A percentile compares a stretch with the other conserved stretches of the same genome.
Evolutionary conservation across 30 jellyfish, hydroid and myxozoan species (phyloP).

Genomic region (Calvadosia cruxmelitensis): DNA sequence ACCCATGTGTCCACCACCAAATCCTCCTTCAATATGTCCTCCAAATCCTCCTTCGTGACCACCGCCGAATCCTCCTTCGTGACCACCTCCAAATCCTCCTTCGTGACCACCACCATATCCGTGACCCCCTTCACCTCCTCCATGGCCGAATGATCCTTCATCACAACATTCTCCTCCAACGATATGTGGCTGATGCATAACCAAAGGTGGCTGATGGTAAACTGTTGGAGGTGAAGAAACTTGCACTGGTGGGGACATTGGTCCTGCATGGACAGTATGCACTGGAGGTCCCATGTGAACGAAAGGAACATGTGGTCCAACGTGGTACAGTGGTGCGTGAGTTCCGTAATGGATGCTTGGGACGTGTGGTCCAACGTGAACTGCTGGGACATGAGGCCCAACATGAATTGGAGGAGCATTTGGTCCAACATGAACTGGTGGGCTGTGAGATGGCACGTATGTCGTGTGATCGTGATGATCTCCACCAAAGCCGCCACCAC

Average conservation of each 20-base stretch:
- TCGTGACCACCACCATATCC: conserved; percentile 38
- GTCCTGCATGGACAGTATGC: conserved; percentile 91
- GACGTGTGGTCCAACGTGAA: conserved; percentile 91
- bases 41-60: conserved; percentile 55
- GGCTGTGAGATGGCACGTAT: conserved; percentile 87
- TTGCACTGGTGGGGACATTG: conserved; percentile 95
- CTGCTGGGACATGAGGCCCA: conserved; percentile 98
- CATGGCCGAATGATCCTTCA: conserved; percentile 39
- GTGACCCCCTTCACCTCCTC: conserved; percentile 50
- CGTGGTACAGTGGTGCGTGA: conserved; percentile 89
- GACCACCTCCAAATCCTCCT: conserved; percentile 40
- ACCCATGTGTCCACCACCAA: conserved; percentile 41
- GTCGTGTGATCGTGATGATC: conserved; percentile 77
- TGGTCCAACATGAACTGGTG: conserved; percentile 96
- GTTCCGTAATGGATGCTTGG: conserved; percentile 95
- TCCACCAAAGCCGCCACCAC: conserved; percentile 31
- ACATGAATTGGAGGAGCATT: conserved; percentile 96
- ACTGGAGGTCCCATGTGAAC: conserved; percentile 95
- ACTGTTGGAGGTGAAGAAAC: conserved; percentile 94
- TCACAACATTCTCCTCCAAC: conserved; percentile 77
- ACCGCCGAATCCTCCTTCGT: conserved; percentile 62
- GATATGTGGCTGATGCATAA: conserved; percentile 72
- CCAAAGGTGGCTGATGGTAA: conserved; percentile 90
- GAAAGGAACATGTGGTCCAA: conserved; percentile 92
- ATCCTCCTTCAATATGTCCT: conserved; percentile 30